These are phyloP conservation scores for Prorops nasuta DNA, from an alignment of 1,140 invertebrate genomes.

Conservation along the genomic window DNA sequence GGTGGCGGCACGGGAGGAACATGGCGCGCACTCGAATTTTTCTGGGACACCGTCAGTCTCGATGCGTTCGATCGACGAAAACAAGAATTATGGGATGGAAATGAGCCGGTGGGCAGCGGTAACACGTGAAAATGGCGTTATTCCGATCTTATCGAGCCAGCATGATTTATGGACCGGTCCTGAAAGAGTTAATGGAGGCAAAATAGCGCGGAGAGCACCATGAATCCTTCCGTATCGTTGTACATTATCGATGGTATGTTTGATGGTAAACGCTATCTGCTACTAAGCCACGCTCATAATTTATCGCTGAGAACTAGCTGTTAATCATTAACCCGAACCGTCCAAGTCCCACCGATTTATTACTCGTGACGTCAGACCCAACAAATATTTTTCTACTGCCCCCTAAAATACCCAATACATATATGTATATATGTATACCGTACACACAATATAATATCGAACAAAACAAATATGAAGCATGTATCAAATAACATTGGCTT, in stretches of 20 bases:
- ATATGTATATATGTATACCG: too few species aligned
- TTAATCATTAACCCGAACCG: conserved; percentile 27
- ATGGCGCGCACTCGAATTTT: too few species aligned
- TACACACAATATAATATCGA: too few species aligned
- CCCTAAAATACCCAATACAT: too few species aligned
- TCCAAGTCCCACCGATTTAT: background rate
- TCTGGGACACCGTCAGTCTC: too few species aligned
- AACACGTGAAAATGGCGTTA: conserved; percentile 43
- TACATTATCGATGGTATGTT: conserved; percentile 42
- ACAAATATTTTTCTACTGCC: too few species aligned
- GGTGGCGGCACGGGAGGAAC: too few species aligned
- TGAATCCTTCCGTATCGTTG: conserved; percentile 46
- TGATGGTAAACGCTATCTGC: conserved; percentile 34
- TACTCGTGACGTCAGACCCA: too few species aligned
- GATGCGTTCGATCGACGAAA: too few species aligned
- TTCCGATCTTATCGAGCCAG: conserved; percentile 32
- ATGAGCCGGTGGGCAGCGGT: conserved; percentile 15
- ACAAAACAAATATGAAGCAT: too few species aligned
- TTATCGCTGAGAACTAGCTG: conserved; percentile 30
- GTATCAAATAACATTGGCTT: too few species aligned
- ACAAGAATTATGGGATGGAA: conserved; percentile 12
- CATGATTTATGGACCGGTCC: conserved; percentile 41
- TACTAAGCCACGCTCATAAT: conserved; percentile 23
- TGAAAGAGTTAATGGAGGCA: conserved; percentile 52
- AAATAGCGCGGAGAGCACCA: conserved; percentile 41